Percentiles rank a stretch among this genome's conserved stretches.
These are phyloP conservation scores for Agapetus fuscipes DNA, from an alignment of 2,888 invertebrate species.

Conservation along the genomic window DNA sequence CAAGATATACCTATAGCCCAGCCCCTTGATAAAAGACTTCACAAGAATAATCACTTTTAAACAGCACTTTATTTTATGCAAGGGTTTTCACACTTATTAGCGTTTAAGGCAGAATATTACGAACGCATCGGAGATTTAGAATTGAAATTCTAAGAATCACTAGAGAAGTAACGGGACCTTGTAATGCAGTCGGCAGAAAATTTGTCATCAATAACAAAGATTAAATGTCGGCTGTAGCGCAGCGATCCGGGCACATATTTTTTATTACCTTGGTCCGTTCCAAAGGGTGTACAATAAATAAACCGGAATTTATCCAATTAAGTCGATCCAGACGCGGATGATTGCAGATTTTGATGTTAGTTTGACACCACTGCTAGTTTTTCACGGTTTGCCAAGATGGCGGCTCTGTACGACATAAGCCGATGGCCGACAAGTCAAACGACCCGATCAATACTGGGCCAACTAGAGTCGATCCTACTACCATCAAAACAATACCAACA, in stretches of 20 bases:
- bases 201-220: conserved; percentile 14
- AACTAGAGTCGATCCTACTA: too few species aligned
- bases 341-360: conserved; percentile 12
- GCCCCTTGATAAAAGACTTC: not conserved
- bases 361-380: conserved; percentile 11
- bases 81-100: not conserved
- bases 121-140: not conserved
- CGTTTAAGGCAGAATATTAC: not conserved
- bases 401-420: conserved; percentile 11
- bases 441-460: conserved; percentile 15
- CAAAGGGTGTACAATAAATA: conserved; percentile 19
- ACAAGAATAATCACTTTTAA: not conserved
- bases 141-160: not conserved
- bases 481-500: conserved; percentile 43
- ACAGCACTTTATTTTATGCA: not conserved
- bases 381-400: conserved; percentile 18
- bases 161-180: conserved; percentile 11
- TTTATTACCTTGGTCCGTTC: conserved; percentile 18
- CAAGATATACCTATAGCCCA: conserved; percentile 3
- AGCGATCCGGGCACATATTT: conserved; percentile 8
- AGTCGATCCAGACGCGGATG: conserved; percentile 12
- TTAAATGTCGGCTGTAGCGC: conserved; percentile 8
- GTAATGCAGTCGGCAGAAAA: conserved; percentile 10
- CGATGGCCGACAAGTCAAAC: conserved; percentile 9
- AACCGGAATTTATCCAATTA: conserved; percentile 17